Conservation (phyloP, 2,888 invertebrate genomes). For the Drosophila greeni region DNA sequence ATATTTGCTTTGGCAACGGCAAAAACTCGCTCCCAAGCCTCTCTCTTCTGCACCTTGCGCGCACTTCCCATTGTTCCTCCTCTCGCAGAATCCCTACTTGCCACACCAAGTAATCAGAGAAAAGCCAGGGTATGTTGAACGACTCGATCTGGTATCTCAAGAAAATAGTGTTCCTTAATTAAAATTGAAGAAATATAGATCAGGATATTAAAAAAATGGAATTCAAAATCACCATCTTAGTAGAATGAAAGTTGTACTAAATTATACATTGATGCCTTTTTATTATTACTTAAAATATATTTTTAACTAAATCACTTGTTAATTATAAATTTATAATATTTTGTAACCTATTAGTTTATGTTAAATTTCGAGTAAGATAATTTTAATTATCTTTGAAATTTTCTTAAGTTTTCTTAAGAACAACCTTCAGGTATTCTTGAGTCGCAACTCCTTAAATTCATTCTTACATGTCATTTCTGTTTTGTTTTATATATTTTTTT, state of each 20-base stretch:
- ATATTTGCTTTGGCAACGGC: constrained; percentile 69
- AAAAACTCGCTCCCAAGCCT: constrained; percentile 50
- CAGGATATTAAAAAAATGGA: too few relatives aligned
- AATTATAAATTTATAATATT: background rate
- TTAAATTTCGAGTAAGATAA: too few relatives aligned
- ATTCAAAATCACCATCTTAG: background rate
- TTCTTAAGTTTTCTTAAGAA: background rate
- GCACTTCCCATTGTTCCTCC: constrained; percentile 37
- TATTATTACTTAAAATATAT: background rate
- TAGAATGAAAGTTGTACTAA: too few relatives aligned
- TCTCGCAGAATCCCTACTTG: constrained; percentile 38
- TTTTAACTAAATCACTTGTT: background rate
- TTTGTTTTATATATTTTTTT: background rate
- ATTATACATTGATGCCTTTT: background rate
- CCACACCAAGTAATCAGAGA: constrained; percentile 7
- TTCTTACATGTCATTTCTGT: constrained; percentile 7
- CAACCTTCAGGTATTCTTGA: background rate
- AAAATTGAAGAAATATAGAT: too few relatives aligned
- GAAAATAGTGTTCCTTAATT: too few relatives aligned
- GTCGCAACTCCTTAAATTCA: background rate
- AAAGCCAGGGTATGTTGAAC: background rate
- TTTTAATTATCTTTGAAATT: background rate
- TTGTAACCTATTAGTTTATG: background rate
- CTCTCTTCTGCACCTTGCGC: constrained; percentile 59
- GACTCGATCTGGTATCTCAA: too few relatives aligned